These are phyloP conservation scores for Pipistrellus kuhlii DNA, from an alignment of 2,797 vertebrate species.

Conservation along the genomic window DNA sequence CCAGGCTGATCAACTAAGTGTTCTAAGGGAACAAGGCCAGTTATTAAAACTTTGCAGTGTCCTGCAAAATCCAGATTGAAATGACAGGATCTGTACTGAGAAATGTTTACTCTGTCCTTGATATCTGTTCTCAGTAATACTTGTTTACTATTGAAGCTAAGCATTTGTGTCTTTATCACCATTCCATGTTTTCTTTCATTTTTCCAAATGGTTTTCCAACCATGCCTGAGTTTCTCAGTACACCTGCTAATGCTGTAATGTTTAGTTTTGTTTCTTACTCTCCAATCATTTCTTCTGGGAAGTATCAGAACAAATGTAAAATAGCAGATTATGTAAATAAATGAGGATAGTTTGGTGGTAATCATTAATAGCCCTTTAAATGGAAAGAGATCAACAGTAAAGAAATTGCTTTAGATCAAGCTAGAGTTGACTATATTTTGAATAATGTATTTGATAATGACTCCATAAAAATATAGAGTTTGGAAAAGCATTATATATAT, in stretches of 20 bases:
- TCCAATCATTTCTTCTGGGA: neutral
- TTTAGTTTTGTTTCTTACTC: constrained; percentile 38
- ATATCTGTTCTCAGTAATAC: constrained; percentile 30
- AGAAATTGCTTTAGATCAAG: neutral
- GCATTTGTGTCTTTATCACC: neutral
- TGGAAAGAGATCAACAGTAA: constrained; percentile 28
- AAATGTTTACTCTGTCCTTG: neutral
- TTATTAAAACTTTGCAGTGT: constrained; percentile 35
- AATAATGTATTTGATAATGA: constrained; percentile 19
- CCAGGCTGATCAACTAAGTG: neutral
- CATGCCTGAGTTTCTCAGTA: neutral
- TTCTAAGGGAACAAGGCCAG: constrained; percentile 1
- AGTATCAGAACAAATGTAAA: constrained; percentile 1
- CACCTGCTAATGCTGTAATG: neutral
- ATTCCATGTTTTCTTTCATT: constrained; percentile 26
- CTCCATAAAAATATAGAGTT: neutral
- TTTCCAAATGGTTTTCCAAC: constrained; percentile 35
- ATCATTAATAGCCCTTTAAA: constrained; percentile 1
- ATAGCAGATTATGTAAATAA: neutral
- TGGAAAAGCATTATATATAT: neutral
- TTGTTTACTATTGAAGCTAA: constrained; percentile 16
- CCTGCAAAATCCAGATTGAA: neutral
- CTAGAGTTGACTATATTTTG: constrained; percentile 5
- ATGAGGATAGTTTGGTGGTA: neutral
- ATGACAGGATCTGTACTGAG: neutral